Evolutionary conservation across 2,888 invertebrate species (phyloP).

Genomic region (Campoplex capitator): DNA sequence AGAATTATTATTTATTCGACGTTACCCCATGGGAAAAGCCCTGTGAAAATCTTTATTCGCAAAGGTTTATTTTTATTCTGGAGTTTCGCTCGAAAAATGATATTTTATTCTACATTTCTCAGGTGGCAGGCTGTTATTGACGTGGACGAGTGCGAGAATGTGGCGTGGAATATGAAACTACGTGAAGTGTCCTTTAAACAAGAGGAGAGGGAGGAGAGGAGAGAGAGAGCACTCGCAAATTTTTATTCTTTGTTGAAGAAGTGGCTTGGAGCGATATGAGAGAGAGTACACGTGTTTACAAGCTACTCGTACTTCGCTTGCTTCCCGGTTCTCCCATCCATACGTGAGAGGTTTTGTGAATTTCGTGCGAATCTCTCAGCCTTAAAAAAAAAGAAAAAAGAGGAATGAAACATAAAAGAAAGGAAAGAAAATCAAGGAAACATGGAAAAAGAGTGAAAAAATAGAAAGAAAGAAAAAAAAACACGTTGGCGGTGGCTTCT

Average conservation of each 20-base stretch:
- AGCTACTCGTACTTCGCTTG: conserved; percentile 25
- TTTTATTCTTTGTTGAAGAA: conserved; percentile 47
- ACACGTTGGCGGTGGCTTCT: conserved; percentile 31
- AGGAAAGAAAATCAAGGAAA: not conserved
- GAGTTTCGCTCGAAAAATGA: not conserved
- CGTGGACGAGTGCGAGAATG: conserved; percentile 22
- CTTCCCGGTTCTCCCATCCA: conserved; percentile 22
- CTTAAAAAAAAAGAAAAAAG: not conserved
- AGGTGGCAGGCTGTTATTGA: conserved; percentile 47
- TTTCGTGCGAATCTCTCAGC: conserved; percentile 38
- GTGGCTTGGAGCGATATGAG: conserved; percentile 34
- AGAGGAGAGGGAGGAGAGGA: not conserved
- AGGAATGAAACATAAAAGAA: too few species aligned
- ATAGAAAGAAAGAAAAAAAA: not conserved
- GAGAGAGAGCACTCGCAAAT: conserved; percentile 3
- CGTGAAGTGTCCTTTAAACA: conserved; percentile 46
- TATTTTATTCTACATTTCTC: conserved; percentile 24
- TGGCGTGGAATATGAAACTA: conserved; percentile 22
- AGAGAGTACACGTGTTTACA: conserved; percentile 30
- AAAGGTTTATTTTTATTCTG: not conserved
- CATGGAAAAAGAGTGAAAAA: not conserved
- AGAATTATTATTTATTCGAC: not conserved
- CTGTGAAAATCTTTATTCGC: too few species aligned
- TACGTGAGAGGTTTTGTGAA: conserved; percentile 56
- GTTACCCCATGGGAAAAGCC: not conserved